Conservation (phyloP, 2,888 invertebrate genomes). For the Tachina lurida region DNA sequence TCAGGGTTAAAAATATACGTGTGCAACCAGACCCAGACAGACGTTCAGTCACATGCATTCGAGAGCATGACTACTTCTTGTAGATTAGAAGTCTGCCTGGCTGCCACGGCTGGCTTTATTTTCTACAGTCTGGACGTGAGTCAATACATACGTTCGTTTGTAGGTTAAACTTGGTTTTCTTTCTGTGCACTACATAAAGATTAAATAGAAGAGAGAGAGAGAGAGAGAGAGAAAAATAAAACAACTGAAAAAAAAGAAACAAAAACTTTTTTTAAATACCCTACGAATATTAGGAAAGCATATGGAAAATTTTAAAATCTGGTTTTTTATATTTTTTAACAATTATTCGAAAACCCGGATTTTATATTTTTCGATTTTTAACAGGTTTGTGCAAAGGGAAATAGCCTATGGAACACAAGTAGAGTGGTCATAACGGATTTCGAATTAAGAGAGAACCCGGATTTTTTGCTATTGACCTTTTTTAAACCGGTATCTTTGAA, state of each 20-base stretch:
- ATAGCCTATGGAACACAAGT: too few relatives aligned
- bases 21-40: constrained; percentile 29
- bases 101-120: constrained; percentile 18
- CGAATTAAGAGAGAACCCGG: too few relatives aligned
- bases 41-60: constrained; percentile 34
- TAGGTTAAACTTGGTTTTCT: constrained; percentile 33
- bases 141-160: constrained; percentile 48
- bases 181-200: neutral
- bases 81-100: constrained; percentile 55
- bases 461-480: too few relatives aligned
- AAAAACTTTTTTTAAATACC: neutral
- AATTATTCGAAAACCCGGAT: too few relatives aligned
- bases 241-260: neutral
- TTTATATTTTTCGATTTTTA: too few relatives aligned
- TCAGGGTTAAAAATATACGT: constrained; percentile 60
- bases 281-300: neutral
- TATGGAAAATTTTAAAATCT: too few relatives aligned
- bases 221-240: neutral
- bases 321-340: too few relatives aligned
- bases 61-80: constrained; percentile 29
- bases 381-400: too few relatives aligned
- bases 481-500: too few relatives aligned
- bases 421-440: too few relatives aligned
- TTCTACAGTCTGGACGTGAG: constrained; percentile 28
- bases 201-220: neutral